A percentile compares a stretch with the other conserved stretches of the same genome.
Conservation (phyloP, 2,113 vertebrate genomes). For the Tragelaphus strepsiceros region DNA sequence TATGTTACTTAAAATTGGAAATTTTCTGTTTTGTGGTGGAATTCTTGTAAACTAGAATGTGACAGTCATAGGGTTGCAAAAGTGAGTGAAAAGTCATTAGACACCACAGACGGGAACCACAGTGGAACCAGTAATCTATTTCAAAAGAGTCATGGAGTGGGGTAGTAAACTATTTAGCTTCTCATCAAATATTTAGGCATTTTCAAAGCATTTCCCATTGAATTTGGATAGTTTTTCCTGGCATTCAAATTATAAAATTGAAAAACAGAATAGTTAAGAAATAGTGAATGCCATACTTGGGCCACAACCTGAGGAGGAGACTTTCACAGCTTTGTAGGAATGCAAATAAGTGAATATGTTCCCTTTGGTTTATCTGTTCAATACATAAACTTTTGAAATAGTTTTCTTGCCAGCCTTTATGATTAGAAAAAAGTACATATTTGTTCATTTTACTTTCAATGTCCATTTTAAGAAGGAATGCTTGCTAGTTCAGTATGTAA, state of each 20-base stretch:
- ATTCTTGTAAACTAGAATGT: constrained; percentile 9
- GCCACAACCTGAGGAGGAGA: background rate
- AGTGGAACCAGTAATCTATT: background rate
- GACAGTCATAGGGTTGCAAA: background rate
- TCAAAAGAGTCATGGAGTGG: background rate
- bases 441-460: background rate
- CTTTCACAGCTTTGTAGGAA: constrained; percentile 15
- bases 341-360: background rate
- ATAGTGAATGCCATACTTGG: constrained; percentile 10
- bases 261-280: constrained; percentile 27
- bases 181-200: constrained; percentile 2
- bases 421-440: background rate
- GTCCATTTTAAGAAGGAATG: background rate
- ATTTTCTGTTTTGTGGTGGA: constrained; percentile 13
- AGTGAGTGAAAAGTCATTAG: background rate
- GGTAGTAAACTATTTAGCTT: background rate
- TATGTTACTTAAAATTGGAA: background rate
- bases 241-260: constrained; percentile 13
- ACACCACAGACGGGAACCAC: background rate
- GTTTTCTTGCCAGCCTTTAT: background rate
- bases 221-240: background rate
- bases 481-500: constrained; percentile 21
- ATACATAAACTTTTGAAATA: background rate
- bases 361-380: background rate
- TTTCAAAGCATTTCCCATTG: constrained; percentile 5